Evolutionary conservation across 2,888 invertebrate genomes (phyloP).

Genomic region (Brachylomia viminalis): DNA sequence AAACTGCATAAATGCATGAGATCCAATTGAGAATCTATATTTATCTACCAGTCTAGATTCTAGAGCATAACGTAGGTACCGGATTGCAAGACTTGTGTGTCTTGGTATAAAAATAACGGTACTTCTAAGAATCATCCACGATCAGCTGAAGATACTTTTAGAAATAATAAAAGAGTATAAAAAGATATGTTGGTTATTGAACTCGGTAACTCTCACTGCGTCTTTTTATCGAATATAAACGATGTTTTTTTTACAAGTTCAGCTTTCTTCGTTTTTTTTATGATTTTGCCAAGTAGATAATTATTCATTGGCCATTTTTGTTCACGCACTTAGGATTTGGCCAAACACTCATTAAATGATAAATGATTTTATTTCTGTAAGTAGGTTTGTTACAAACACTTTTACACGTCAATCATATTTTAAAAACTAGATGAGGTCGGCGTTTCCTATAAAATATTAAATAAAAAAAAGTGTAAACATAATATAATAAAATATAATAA

Average conservation of each 20-base stretch:
- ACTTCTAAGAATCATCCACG: not conserved
- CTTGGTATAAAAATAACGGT: not conserved
- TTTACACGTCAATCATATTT: no score
- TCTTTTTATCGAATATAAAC: not conserved
- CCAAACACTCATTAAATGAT: not conserved
- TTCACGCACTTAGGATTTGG: not conserved
- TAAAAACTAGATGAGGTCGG: no score
- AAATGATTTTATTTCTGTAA: no score
- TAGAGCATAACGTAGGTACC: not conserved
- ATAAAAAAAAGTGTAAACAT: no score
- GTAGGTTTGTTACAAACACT: no score
- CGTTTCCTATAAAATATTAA: no score
- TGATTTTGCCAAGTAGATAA: not conserved
- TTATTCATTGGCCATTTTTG: not conserved
- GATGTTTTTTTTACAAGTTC: not conserved
- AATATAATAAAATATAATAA: no score
- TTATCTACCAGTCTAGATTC: constrained; percentile 13
- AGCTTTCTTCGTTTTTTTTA: not conserved
- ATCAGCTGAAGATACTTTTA: not conserved
- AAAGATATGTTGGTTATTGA: not conserved
- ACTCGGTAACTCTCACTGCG: not conserved
- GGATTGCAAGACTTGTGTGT: not conserved
- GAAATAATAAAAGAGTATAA: not conserved
- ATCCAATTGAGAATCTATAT: not conserved
- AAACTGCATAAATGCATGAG: not conserved